Evolutionary conservation across 2,113 vertebrate species (phyloP).

Genomic region (Cisticola juncidis): DNA sequence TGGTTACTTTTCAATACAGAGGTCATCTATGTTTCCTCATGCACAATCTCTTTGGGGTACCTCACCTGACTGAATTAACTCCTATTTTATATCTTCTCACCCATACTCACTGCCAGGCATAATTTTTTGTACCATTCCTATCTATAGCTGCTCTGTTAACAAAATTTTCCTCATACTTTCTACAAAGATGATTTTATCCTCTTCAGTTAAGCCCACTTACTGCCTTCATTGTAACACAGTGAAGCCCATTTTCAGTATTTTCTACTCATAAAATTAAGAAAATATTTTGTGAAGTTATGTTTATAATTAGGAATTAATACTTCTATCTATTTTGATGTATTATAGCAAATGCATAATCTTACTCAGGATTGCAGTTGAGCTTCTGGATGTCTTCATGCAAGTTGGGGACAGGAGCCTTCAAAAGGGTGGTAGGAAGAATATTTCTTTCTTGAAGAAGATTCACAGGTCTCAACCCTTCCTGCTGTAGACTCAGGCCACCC

Average conservation of each 20-base stretch:
- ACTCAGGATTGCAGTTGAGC: constrained; percentile 95
- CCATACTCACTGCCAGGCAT: neutral
- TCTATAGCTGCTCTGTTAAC: neutral
- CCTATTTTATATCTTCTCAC: neutral
- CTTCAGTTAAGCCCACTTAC: neutral
- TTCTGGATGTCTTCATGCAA: constrained; percentile 93
- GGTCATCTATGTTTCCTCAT: neutral
- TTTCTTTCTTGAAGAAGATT: constrained; percentile 97
- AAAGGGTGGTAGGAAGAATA: constrained; percentile 81
- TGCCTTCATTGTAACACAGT: neutral
- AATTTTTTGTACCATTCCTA: neutral
- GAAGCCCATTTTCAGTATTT: neutral
- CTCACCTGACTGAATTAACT: neutral
- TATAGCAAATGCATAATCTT: constrained; percentile 55
- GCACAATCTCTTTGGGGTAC: neutral
- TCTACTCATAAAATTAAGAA: neutral
- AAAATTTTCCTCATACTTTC: neutral
- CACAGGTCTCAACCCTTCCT: constrained; percentile 86
- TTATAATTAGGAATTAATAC: neutral
- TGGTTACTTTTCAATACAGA: neutral
- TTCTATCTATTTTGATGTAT: neutral
- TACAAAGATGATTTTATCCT: neutral
- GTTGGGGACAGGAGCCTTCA: constrained; percentile 86
- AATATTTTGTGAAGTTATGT: neutral
- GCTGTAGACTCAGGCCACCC: constrained; percentile 85